Evolutionary conservation across 2,113 vertebrate species (phyloP).

Genomic region (Morone chrysops): DNA sequence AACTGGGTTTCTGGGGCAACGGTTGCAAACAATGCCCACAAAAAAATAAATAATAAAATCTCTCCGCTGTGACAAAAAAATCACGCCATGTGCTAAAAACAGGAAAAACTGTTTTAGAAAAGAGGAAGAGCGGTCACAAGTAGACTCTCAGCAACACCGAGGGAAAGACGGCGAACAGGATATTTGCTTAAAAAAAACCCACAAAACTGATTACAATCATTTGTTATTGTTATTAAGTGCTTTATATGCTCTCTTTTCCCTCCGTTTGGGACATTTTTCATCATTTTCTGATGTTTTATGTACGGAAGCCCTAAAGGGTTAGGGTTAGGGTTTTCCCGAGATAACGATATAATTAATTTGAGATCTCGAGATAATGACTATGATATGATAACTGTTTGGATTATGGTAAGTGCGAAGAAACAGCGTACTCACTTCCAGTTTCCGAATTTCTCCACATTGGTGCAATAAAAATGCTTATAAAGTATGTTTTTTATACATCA

Average conservation of each 20-base stretch:
- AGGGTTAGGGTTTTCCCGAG: no score
- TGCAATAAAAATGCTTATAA: no score
- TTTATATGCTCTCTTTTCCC: neutral
- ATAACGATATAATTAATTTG: no score
- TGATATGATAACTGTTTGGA: no score
- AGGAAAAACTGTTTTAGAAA: conserved; percentile 34
- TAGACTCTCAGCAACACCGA: neutral
- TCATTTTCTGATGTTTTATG: neutral
- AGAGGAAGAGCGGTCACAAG: conserved; percentile 31
- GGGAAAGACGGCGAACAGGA: neutral
- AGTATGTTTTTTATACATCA: no score
- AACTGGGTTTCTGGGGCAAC: conserved; percentile 7
- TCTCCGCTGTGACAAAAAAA: conserved; percentile 5
- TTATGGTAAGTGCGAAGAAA: no score
- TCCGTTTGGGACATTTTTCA: neutral
- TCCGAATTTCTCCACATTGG: no score
- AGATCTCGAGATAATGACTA: no score
- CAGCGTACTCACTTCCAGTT: no score
- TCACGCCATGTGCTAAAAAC: conserved; percentile 30
- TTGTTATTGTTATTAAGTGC: no score
- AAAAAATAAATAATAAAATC: neutral
- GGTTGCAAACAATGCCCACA: neutral
- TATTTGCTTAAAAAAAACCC: neutral
- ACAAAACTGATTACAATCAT: neutral
- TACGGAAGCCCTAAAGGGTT: no score